Evolutionary conservation across 2,888 invertebrate species (phyloP).

Genomic region (Stenodema calcarata): DNA sequence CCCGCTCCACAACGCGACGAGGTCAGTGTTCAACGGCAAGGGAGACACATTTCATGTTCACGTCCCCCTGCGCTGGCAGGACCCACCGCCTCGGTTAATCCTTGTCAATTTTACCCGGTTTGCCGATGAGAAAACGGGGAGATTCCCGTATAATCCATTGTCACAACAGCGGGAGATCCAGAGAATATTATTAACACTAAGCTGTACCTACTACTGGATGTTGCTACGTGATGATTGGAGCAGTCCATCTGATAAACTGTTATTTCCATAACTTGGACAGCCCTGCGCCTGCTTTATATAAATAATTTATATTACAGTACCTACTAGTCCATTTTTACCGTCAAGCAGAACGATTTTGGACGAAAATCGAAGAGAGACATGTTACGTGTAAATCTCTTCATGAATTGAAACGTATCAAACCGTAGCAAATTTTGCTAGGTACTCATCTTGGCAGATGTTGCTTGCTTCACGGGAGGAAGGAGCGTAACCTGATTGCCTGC

Average conservation of each 20-base stretch:
- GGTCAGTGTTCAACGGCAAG: not conserved
- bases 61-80: not conserved
- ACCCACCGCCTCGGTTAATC: not conserved
- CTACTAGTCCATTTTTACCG: too few relatives aligned
- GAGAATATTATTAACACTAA: not conserved
- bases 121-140: not conserved
- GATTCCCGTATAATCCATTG: not conserved
- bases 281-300: too few relatives aligned
- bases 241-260: not conserved
- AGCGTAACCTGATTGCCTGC: too few relatives aligned
- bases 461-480: too few relatives aligned
- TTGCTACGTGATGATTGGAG: not conserved
- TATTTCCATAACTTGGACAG: too few relatives aligned
- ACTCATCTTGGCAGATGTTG: too few relatives aligned
- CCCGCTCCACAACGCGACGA: not conserved
- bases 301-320: too few relatives aligned
- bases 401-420: too few relatives aligned
- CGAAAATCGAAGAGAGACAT: too few relatives aligned
- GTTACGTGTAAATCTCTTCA: too few relatives aligned
- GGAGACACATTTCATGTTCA: not conserved
- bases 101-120: not conserved
- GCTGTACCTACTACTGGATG: not conserved
- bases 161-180: not conserved
- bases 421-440: too few relatives aligned
- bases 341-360: too few relatives aligned